These are phyloP conservation scores for Puma concolor DNA, from an alignment of 2,113 vertebrate species.

Conservation along the genomic window DNA sequence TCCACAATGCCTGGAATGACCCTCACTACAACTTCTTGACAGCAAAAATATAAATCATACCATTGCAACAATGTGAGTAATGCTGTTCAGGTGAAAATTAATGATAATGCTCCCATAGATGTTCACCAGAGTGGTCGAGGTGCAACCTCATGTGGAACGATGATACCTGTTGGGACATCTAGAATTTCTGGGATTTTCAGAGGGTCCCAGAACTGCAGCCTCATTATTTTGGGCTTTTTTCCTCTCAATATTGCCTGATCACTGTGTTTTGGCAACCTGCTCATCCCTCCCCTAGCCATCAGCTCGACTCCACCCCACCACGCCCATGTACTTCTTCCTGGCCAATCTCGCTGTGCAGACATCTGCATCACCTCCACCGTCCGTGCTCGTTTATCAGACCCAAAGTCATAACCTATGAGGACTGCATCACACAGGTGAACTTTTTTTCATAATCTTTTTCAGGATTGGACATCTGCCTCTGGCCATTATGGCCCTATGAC, in stretches of 20 bases:
- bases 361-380: not conserved
- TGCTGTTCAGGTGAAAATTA: not conserved
- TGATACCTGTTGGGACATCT: not conserved
- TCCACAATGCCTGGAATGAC: not conserved
- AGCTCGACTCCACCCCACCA: not conserved
- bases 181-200: not conserved
- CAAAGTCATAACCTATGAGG: not conserved
- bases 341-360: not conserved
- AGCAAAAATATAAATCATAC: not conserved
- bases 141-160: not conserved
- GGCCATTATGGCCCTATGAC: not conserved
- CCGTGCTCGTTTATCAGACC: not conserved
- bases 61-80: not conserved
- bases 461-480: not conserved
- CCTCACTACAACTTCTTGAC: not conserved
- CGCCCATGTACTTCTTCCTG: not conserved
- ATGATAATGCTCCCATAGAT: not conserved
- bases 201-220: not conserved
- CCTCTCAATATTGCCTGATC: not conserved
- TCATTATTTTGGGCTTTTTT: not conserved
- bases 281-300: not conserved
- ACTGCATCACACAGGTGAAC: not conserved
- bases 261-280: not conserved
- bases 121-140: not conserved
- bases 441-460: not conserved